Base-by-base conservation (phyloP, 1,140 invertebrate species). In the Drosophila mayri region DNA sequence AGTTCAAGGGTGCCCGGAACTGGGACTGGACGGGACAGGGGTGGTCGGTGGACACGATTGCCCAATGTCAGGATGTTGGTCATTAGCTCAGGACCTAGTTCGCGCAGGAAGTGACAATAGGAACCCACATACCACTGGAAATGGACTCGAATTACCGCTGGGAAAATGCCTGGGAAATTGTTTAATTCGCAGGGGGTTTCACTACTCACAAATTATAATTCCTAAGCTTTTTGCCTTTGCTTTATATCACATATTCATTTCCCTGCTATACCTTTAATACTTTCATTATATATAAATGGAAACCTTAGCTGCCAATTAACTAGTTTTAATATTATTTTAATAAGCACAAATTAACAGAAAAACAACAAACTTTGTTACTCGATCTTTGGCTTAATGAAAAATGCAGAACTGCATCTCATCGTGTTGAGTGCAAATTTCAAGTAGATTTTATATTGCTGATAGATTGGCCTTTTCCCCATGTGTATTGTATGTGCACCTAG, bases 21-120 rank as follows among this genome's bases (percentile, higher is more conserved):
- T 18, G 30, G 44, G 8, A 25, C 25, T 25, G 25, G 25, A 20
- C 10, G 8, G 11, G 44, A 10, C 3, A 11, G 1, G 11, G 28
- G 16, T 22, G 25, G 25, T 25, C 61, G 37, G 65, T 9, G 52
- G 18, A 38, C 41, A 38, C 50, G 35, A 71, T 72, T 49, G 70
- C 67, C 43, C 37, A 73, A 73, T 60, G 70, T 50, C 32, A 60
- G 66, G 54, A 59, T 71, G 68, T 41, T 38, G 66, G 68, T 72
- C 68, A 72, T 72, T 72, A 72, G 65, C 65, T 11, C 22, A 65
- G 37, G 62, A 22, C 28, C 18, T 35, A 28, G 7, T 7, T 25
- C 1, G 9, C 30, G 20, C 30, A 20, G 49, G 9, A 22, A 46
- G 58, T 40, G 52, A 30, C 59, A 64, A 61, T 62, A 32, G 40